Percentiles rank a stretch among this genome's conserved stretches.
These are phyloP conservation scores for Drosophila falleni DNA, from an alignment of 2,888 invertebrate species.

Conservation along the genomic window DNA sequence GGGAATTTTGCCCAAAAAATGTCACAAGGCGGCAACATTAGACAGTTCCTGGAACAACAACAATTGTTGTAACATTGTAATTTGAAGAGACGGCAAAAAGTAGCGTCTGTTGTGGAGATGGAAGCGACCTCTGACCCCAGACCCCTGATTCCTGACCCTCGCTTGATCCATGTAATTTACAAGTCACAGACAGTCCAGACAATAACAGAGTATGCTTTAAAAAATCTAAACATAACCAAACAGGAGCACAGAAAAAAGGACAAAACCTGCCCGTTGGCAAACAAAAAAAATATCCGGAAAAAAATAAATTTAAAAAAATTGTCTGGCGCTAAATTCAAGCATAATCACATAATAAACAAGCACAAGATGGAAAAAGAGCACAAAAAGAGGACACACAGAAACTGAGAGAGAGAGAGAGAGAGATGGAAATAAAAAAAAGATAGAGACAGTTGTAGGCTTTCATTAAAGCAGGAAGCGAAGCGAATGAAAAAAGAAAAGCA, in stretches of 20 bases:
- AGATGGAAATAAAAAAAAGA: neutral
- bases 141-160: slow-evolving; percentile 5
- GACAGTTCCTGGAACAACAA: slow-evolving; percentile 27
- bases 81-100: slow-evolving; percentile 54
- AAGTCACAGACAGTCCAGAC: slow-evolving; percentile 34
- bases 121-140: slow-evolving; percentile 27
- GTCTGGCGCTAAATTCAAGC: slow-evolving; percentile 63
- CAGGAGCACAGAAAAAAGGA: slow-evolving; percentile 47
- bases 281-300: slow-evolving; percentile 44
- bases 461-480: slow-evolving; percentile 58
- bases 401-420: slow-evolving; percentile 6
- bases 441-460: slow-evolving; percentile 55
- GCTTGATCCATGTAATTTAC: slow-evolving; percentile 9
- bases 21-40: slow-evolving; percentile 41
- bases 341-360: slow-evolving; percentile 80
- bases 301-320: slow-evolving; percentile 10
- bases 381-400: slow-evolving; percentile 16
- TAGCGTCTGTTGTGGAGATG: slow-evolving; percentile 3
- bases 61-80: slow-evolving; percentile 71
- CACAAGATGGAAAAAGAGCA: slow-evolving; percentile 27
- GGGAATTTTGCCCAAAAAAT: slow-evolving; percentile 43
- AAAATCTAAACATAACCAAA: slow-evolving; percentile 54
- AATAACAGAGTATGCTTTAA: slow-evolving; percentile 52
- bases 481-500: slow-evolving; percentile 25
- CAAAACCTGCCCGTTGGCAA: slow-evolving; percentile 68